phyloP scores from a whole-genome alignment of 2,888 invertebrate species.

The Linnaemya tessellans region DNA sequence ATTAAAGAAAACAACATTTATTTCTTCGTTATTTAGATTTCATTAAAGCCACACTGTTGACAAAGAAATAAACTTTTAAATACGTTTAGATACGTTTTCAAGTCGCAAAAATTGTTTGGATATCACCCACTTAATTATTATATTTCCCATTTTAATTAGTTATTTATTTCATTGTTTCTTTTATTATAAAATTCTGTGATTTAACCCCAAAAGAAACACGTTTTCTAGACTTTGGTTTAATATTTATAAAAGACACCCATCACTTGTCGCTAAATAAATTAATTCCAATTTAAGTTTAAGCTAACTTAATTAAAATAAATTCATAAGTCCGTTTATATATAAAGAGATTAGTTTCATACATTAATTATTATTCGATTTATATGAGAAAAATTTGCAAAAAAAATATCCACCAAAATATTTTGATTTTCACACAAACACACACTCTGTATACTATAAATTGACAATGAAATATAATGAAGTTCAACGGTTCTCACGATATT shows the following conservation, averaged over 20 bases:
- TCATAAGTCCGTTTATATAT: slow-evolving; percentile 57
- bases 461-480: slow-evolving; percentile 41
- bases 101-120: neutral
- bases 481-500: slow-evolving; percentile 66
- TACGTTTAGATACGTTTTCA: neutral
- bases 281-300: slow-evolving; percentile 5
- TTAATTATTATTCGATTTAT: slow-evolving; percentile 59
- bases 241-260: slow-evolving; percentile 15
- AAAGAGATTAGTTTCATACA: slow-evolving; percentile 43
- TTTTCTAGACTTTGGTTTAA: neutral
- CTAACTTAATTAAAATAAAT: slow-evolving; percentile 28
- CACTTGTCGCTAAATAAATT: slow-evolving; percentile 39
- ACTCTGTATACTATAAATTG: slow-evolving; percentile 25
- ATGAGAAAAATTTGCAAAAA: slow-evolving; percentile 67
- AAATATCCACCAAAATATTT: slow-evolving; percentile 20
- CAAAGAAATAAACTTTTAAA: too few relatives aligned
- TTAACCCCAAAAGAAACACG: neutral
- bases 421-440: slow-evolving; percentile 12
- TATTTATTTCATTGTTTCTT: neutral
- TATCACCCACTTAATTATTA: neutral
- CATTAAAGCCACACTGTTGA: too few relatives aligned
- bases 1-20: too few relatives aligned
- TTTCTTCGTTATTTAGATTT: too few relatives aligned
- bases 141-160: neutral
- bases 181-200: neutral